phyloP scores from a whole-genome alignment of 1,140 invertebrate species.

The Neodiprion lecontei region DNA sequence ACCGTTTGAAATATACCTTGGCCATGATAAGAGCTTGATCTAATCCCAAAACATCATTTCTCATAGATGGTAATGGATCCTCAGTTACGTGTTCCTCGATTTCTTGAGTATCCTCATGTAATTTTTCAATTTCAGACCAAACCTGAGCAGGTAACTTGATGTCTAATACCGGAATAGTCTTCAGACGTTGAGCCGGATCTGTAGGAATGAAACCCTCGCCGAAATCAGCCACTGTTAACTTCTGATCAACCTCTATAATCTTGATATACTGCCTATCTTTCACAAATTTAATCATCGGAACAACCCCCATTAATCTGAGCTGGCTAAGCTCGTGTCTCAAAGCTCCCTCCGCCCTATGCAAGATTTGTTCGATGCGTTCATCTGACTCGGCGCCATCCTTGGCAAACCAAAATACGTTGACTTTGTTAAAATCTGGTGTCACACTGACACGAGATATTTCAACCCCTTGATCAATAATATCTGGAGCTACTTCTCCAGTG shows the following conservation, averaged over 20 bases:
- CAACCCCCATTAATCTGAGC: constrained; percentile 71
- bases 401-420: constrained; percentile 76
- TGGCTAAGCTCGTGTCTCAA: constrained; percentile 74
- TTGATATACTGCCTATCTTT: constrained; percentile 66
- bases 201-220: constrained; percentile 66
- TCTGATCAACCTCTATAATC: constrained; percentile 64
- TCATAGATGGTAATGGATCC: constrained; percentile 63
- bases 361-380: constrained; percentile 57
- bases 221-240: constrained; percentile 67
- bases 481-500: constrained; percentile 67
- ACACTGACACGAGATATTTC: constrained; percentile 75
- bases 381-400: constrained; percentile 51
- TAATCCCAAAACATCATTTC: constrained; percentile 73
- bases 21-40: constrained; percentile 71
- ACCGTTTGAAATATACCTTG: constrained; percentile 34
- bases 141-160: constrained; percentile 54
- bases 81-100: constrained; percentile 48
- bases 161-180: constrained; percentile 58
- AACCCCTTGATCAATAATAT: constrained; percentile 69
- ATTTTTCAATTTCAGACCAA: constrained; percentile 27
- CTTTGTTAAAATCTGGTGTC: constrained; percentile 66
- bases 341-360: constrained; percentile 62
- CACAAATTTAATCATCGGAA: constrained; percentile 76
- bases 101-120: constrained; percentile 33
- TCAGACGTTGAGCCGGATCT: constrained; percentile 58